Evolutionary conservation across 2,113 vertebrate genomes (phyloP).

Genomic region (Stegastes partitus): DNA sequence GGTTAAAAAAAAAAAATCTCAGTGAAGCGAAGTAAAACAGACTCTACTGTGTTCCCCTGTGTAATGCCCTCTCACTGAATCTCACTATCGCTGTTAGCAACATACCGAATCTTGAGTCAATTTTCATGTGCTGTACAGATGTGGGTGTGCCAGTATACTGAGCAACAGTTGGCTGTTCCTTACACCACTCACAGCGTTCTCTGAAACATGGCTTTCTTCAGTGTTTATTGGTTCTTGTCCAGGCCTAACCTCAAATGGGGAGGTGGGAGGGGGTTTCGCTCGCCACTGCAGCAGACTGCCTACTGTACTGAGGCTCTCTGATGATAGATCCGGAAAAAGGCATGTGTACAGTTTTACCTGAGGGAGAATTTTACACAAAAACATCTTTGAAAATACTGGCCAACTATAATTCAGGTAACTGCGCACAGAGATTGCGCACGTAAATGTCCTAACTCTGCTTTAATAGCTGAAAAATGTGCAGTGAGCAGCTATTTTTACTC

Average conservation of each 20-base stretch:
- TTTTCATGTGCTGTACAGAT: conserved; percentile 36
- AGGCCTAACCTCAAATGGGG: conserved; percentile 61
- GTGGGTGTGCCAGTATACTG: conserved; percentile 61
- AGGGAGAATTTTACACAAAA: conserved; percentile 51
- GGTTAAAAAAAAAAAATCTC: not conserved
- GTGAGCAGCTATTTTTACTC: not conserved
- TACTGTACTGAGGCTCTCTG: conserved; percentile 53
- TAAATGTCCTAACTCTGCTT: not conserved
- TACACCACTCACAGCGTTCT: conserved; percentile 45
- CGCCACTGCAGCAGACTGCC: conserved; percentile 58
- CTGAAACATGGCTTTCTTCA: conserved; percentile 75
- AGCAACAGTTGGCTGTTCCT: conserved; percentile 60
- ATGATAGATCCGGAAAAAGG: conserved; percentile 56
- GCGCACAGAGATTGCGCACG: not conserved
- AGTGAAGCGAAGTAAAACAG: conserved; percentile 4
- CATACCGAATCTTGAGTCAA: not conserved
- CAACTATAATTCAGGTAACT: conserved; percentile 21
- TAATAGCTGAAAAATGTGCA: not conserved
- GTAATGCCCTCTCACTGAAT: not conserved
- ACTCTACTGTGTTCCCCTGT: not conserved
- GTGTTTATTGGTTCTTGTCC: conserved; percentile 78
- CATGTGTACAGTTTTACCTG: conserved; percentile 27
- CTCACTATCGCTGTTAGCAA: not conserved
- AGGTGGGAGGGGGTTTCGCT: conserved; percentile 47
- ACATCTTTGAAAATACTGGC: conserved; percentile 58